These are phyloP conservation scores for Coluber constrictor DNA, from an alignment of 2,797 vertebrate species.

Conservation along the genomic window DNA sequence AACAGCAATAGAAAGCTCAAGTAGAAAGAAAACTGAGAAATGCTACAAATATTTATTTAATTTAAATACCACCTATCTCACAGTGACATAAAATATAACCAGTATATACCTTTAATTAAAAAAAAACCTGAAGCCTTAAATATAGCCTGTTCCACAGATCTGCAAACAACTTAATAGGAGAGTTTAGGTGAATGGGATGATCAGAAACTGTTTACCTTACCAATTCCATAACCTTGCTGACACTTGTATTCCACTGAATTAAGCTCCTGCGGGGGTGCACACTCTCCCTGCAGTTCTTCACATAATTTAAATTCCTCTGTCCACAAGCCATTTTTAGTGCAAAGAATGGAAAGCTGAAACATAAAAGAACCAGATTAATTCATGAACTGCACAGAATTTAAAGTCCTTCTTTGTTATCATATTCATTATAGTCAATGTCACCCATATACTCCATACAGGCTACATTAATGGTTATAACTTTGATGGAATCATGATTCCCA, in stretches of 20 bases:
- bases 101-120: not conserved
- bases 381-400: not conserved
- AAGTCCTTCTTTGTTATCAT: not conserved
- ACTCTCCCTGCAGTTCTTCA: constrained; percentile 78
- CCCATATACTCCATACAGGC: not conserved
- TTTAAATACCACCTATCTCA: not conserved
- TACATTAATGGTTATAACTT: not conserved
- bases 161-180: not conserved
- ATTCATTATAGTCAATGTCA: not conserved
- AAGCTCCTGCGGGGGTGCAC: constrained; percentile 72
- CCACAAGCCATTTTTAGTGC: constrained; percentile 89
- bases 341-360: constrained; percentile 80
- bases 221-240: constrained; percentile 80
- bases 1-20: not conserved
- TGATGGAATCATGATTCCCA: not conserved
- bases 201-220: constrained; percentile 70
- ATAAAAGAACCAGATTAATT: constrained; percentile 21
- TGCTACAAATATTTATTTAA: not conserved
- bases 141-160: not conserved
- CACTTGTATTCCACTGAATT: constrained; percentile 90
- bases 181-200: not conserved
- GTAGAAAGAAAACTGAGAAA: not conserved
- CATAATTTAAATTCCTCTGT: constrained; percentile 86
- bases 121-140: not conserved
- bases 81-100: not conserved